phyloP scores from a whole-genome alignment of 2,113 vertebrate genomes.

The Corythornis madagascariensis region DNA sequence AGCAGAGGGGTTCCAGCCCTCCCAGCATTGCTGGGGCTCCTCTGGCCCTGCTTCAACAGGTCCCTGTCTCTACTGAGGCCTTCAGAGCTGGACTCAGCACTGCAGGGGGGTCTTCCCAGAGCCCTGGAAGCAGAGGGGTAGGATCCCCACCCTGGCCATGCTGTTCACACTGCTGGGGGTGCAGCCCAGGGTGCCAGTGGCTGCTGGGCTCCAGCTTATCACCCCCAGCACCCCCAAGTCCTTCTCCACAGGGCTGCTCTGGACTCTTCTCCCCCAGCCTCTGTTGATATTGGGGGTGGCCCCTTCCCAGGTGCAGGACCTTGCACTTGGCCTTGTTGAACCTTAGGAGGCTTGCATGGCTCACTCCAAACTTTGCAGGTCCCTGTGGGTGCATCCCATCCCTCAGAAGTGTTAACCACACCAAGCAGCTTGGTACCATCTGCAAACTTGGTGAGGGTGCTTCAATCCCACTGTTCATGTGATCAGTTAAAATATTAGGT shows the following conservation, averaged over 20 bases:
- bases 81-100: background rate
- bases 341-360: fast-evolving
- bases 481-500: background rate
- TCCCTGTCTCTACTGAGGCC: background rate
- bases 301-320: background rate
- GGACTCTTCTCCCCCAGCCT: background rate
- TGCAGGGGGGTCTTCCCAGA: background rate
- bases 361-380: background rate
- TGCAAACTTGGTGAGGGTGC: background rate
- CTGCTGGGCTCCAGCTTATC: too few relatives aligned
- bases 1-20: background rate
- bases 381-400: background rate
- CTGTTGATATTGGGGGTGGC: background rate
- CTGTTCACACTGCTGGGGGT: too few relatives aligned
- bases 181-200: too few relatives aligned
- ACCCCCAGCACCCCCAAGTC: too few relatives aligned
- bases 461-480: background rate
- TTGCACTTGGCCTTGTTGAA: background rate
- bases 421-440: too few relatives aligned
- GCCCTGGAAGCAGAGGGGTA: too few relatives aligned
- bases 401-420: background rate
- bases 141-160: too few relatives aligned
- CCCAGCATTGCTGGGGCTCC: fast-evolving
- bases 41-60: background rate
- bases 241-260: too few relatives aligned